phyloP scores from a whole-genome alignment of 2,888 invertebrate genomes.

The Campoletis raptor region DNA sequence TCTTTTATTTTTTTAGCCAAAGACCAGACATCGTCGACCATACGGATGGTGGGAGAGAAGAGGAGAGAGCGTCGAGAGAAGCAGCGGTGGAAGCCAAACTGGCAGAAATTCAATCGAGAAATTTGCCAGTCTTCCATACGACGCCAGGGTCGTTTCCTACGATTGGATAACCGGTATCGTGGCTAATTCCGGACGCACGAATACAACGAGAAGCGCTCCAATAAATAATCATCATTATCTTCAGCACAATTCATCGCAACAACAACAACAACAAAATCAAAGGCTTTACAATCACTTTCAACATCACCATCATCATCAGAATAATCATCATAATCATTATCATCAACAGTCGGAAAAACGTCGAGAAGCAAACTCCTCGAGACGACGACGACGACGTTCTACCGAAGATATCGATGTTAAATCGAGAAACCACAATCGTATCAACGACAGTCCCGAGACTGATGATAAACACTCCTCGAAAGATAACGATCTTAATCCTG shows the following conservation, averaged over 20 bases:
- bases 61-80: slow-evolving; percentile 64
- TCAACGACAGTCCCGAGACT: slow-evolving; percentile 51
- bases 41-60: slow-evolving; percentile 87
- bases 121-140: slow-evolving; percentile 90
- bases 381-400: slow-evolving; percentile 66
- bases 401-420: slow-evolving; percentile 64
- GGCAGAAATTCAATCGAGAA: slow-evolving; percentile 86
- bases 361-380: slow-evolving; percentile 54
- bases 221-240: slow-evolving; percentile 48
- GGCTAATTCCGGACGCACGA: slow-evolving; percentile 83
- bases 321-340: slow-evolving; percentile 58
- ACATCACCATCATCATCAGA: slow-evolving; percentile 51
- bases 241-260: slow-evolving; percentile 49
- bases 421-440: slow-evolving; percentile 45
- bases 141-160: slow-evolving; percentile 84
- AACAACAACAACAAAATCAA: slow-evolving; percentile 55
- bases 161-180: slow-evolving; percentile 87
- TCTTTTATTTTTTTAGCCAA: slow-evolving; percentile 86
- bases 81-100: slow-evolving; percentile 84
- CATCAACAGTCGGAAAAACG: slow-evolving; percentile 65
- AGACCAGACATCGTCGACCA: slow-evolving; percentile 91
- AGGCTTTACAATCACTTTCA: slow-evolving; percentile 49
- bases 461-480: slow-evolving; percentile 17
- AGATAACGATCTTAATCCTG: slow-evolving; percentile 50
- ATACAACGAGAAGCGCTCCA: slow-evolving; percentile 62